phyloP scores from a whole-genome alignment of 2,888 invertebrate species.

The Napeogenes inachia region DNA sequence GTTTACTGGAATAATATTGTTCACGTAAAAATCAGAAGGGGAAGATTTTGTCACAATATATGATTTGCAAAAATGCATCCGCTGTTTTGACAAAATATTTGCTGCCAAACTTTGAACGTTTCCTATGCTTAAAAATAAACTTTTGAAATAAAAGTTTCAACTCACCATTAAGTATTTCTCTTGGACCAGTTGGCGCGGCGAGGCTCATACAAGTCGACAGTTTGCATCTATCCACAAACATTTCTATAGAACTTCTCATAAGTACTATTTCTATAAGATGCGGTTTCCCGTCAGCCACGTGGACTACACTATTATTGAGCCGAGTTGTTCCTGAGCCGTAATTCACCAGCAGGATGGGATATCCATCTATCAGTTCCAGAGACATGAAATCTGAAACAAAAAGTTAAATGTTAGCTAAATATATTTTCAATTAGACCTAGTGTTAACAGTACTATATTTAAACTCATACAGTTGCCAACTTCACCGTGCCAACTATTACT shows the following conservation, averaged over 20 bases:
- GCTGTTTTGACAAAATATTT: too few relatives aligned
- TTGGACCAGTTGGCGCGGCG: conserved; percentile 82
- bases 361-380: conserved; percentile 90
- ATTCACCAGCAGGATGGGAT: conserved; percentile 88
- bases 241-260: conserved; percentile 80
- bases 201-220: conserved; percentile 83
- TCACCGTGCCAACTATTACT: conserved; percentile 8
- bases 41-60: background rate
- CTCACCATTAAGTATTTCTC: conserved; percentile 83
- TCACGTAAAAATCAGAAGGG: conserved; percentile 13
- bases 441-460: too few relatives aligned
- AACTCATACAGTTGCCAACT: background rate
- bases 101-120: too few relatives aligned
- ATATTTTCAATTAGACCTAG: background rate
- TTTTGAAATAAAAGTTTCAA: background rate
- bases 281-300: conserved; percentile 88
- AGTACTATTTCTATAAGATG: conserved; percentile 91
- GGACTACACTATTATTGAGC: conserved; percentile 82
- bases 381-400: conserved; percentile 88
- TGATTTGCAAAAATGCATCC: too few relatives aligned
- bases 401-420: background rate
- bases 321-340: conserved; percentile 90
- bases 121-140: too few relatives aligned
- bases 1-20: conserved; percentile 15
- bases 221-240: conserved; percentile 87